A percentile compares a stretch with the other conserved stretches of the same genome.
phyloP scores from a whole-genome alignment of 2,888 invertebrate genomes.

The Caenorhabditis sp. region DNA sequence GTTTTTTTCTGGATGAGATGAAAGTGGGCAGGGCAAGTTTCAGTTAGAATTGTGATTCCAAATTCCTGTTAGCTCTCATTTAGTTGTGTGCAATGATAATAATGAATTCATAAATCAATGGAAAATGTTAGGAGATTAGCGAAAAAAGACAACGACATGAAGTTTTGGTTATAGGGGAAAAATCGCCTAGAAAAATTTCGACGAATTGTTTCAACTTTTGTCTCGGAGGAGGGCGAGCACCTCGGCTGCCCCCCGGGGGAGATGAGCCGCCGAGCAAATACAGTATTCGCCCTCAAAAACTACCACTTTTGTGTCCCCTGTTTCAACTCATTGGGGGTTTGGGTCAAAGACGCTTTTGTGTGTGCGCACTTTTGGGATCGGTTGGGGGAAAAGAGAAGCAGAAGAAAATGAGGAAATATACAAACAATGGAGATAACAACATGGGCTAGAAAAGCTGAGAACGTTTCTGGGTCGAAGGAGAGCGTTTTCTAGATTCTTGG shows the following conservation, averaged over 20 bases:
- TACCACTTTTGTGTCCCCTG: slow-evolving; percentile 22
- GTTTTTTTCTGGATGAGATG: not conserved
- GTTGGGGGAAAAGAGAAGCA: not conserved
- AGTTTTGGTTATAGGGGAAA: not conserved
- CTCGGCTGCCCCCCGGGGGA: not conserved
- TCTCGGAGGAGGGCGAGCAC: slow-evolving; percentile 3
- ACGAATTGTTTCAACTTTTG: slow-evolving; percentile 8
- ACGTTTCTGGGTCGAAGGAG: not conserved
- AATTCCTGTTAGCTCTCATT: not conserved
- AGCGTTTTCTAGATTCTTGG: not conserved
- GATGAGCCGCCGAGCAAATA: slow-evolving; percentile 61
- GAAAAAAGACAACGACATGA: slow-evolving; percentile 1
- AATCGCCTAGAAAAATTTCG: not conserved
- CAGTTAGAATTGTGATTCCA: not conserved
- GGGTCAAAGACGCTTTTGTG: slow-evolving; percentile 22
- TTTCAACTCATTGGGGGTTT: slow-evolving; percentile 30
- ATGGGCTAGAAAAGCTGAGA: not conserved
- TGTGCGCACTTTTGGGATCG: slow-evolving; percentile 56
- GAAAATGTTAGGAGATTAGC: slow-evolving; percentile 40
- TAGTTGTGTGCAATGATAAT: slow-evolving; percentile 27
- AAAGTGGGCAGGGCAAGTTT: not conserved
- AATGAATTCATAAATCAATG: slow-evolving; percentile 10
- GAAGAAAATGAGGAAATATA: slow-evolving; percentile 34
- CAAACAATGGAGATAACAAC: slow-evolving; percentile 33
- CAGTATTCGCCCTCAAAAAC: slow-evolving; percentile 27